Percentiles rank a stretch among this genome's conserved stretches.
Evolutionary conservation across 2,888 invertebrate species (phyloP).

Genomic region (Octodonta nipae): DNA sequence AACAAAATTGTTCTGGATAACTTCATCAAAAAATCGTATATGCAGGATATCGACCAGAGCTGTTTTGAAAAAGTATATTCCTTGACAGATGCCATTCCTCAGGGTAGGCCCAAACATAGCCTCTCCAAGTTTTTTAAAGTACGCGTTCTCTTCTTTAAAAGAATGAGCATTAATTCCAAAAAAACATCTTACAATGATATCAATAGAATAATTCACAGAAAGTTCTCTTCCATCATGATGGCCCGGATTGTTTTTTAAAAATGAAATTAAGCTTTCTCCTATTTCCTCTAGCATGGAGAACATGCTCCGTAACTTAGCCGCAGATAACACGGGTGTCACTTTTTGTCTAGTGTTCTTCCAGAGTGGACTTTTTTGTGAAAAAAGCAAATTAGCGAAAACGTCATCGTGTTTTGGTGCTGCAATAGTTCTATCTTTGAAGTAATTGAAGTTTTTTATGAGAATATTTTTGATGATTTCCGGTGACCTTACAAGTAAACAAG

Average conservation of each 20-base stretch:
- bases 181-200: slow-evolving; percentile 33
- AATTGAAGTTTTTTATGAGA: slow-evolving; percentile 37
- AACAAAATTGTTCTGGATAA: no score
- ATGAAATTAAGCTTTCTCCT: slow-evolving; percentile 22
- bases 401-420: slow-evolving; percentile 31
- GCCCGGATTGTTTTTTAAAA: slow-evolving; percentile 8
- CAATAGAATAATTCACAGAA: slow-evolving; percentile 31
- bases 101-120: no score
- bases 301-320: slow-evolving; percentile 43
- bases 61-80: no score
- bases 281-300: slow-evolving; percentile 34
- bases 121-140: slow-evolving; percentile 28
- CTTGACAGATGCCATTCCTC: no score
- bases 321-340: slow-evolving; percentile 41
- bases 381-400: slow-evolving; percentile 31
- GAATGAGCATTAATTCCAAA: slow-evolving; percentile 33
- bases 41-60: no score
- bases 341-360: slow-evolving; percentile 41
- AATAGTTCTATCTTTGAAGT: slow-evolving; percentile 36
- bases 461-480: slow-evolving; percentile 36
- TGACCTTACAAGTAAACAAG: slow-evolving; percentile 34
- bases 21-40: no score
- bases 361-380: slow-evolving; percentile 35
- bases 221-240: slow-evolving; percentile 21
- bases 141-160: slow-evolving; percentile 26